Conservation (phyloP, 2,113 vertebrate genomes). For the Tragelaphus buxtoni region DNA sequence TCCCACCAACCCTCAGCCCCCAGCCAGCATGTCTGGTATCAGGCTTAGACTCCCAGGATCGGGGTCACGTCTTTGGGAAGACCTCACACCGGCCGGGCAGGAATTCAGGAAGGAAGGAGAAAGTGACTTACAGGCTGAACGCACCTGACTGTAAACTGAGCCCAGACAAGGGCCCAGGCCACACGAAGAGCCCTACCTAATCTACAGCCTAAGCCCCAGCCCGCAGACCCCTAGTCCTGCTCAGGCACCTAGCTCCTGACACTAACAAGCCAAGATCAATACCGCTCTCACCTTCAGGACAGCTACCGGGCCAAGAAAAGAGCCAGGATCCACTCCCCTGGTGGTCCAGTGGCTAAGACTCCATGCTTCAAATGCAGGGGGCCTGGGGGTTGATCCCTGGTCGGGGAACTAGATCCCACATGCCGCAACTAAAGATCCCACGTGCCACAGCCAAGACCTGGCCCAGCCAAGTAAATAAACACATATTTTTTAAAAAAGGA, state of each 20-base stretch:
- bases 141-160: neutral
- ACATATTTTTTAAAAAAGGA: neutral
- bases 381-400: neutral
- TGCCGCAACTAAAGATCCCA: neutral
- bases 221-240: neutral
- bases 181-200: rapidly evolving
- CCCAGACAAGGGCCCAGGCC: neutral
- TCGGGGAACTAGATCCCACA: neutral
- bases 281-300: neutral
- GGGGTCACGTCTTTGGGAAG: rapidly evolving
- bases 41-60: neutral
- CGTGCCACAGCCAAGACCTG: neutral
- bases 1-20: neutral
- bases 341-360: neutral
- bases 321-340: neutral
- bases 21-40: too few species aligned
- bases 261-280: neutral
- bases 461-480: neutral
- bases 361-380: neutral
- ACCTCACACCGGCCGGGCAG: neutral
- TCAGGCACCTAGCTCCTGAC: neutral
- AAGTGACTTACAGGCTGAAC: neutral
- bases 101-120: neutral
- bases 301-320: neutral
- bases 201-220: neutral